Evolutionary conservation across 2,113 vertebrate species (phyloP).

Genomic region (Noctilio leporinus): DNA sequence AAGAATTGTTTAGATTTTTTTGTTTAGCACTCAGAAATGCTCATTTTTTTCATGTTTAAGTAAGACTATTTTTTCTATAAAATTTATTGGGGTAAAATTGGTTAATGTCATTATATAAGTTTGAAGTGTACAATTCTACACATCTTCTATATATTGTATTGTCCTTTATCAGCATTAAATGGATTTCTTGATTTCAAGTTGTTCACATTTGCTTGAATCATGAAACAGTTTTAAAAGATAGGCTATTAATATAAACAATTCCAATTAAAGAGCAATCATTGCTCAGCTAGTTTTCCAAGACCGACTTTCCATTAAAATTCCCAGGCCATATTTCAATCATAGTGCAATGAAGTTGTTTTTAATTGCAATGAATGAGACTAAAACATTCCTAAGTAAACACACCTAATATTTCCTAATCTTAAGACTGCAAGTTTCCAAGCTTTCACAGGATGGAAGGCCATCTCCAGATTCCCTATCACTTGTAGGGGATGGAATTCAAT

Average conservation of each 20-base stretch:
- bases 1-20: neutral
- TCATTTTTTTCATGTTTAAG: neutral
- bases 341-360: neutral
- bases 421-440: neutral
- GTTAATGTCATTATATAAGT: neutral
- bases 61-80: neutral
- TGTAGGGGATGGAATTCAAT: too few species aligned
- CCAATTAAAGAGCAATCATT: slow-evolving; percentile 17
- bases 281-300: neutral
- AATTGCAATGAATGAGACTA: neutral
- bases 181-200: slow-evolving; percentile 8
- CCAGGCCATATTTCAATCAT: neutral
- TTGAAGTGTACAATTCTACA: neutral
- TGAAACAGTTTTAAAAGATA: neutral
- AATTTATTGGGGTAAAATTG: neutral
- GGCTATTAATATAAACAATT: neutral
- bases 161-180: neutral
- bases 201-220: neutral
- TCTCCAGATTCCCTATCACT: too few species aligned
- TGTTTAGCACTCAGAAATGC: neutral
- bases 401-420: neutral
- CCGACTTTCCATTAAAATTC: neutral
- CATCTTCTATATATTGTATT: neutral
- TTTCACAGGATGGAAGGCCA: too few species aligned
- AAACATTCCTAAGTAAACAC: neutral